Percentiles rank a stretch among this genome's conserved stretches.
Evolutionary conservation across 92 coral and sea anemone species (phyloP).

Genomic region (Paramuricea clavata): DNA sequence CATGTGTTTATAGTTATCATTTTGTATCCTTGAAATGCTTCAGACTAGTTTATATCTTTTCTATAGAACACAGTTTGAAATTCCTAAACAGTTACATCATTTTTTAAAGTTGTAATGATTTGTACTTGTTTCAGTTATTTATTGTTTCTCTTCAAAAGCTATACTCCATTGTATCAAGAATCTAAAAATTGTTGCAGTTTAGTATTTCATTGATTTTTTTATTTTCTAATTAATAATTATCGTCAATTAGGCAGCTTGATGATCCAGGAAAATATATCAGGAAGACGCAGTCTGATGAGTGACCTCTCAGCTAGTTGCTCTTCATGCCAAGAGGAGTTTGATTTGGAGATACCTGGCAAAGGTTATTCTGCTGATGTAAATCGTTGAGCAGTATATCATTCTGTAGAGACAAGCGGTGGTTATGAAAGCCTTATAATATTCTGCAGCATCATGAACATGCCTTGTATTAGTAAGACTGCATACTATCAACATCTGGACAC

Average conservation of each 20-base stretch:
- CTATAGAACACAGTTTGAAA: too few relatives aligned
- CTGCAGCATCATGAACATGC: constrained; percentile 67
- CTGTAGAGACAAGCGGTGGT: constrained; percentile 58
- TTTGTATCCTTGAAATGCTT: too few relatives aligned
- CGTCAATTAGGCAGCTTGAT: neutral
- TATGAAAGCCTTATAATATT: constrained; percentile 62
- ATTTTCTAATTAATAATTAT: too few relatives aligned
- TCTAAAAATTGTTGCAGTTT: too few relatives aligned
- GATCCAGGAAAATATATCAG: neutral
- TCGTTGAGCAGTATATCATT: constrained; percentile 53
- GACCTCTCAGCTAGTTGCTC: neutral
- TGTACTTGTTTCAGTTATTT: too few relatives aligned
- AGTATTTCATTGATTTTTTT: too few relatives aligned
- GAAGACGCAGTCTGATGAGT: neutral
- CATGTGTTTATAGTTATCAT: too few relatives aligned
- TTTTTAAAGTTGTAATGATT: too few relatives aligned
- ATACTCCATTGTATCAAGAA: too few relatives aligned
- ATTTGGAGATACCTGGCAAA: neutral
- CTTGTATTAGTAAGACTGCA: constrained; percentile 51
- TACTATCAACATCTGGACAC: constrained; percentile 49
- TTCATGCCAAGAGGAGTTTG: neutral
- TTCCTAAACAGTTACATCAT: too few relatives aligned
- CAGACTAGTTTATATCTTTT: too few relatives aligned
- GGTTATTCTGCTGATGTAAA: neutral
- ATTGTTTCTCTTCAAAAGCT: too few relatives aligned